Base-by-base conservation (phyloP, 2,797 vertebrate species). In the Cossypha heuglini region DNA sequence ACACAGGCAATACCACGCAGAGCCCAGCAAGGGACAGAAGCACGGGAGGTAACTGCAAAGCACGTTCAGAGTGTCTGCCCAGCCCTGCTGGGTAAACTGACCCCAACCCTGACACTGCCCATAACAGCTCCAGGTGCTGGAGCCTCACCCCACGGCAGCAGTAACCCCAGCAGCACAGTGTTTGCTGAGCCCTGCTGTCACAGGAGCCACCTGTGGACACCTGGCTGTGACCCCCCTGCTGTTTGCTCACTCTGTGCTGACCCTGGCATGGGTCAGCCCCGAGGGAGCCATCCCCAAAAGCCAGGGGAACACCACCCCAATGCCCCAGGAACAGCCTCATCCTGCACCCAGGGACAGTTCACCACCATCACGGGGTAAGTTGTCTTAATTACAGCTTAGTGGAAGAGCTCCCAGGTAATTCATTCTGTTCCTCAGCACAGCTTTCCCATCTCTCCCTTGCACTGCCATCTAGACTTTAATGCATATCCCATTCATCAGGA, bases 31-130 rank as follows among this genome's bases (percentile, higher is more conserved):
- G 82, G 61, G 57, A 68, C 52, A 42, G 48, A 74, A 86, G 76
- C 85, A 28, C 0, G 22, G 1, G 84, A 84, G 91, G 63, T 45
- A 46, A 78, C 64, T 71, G 81, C 76, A 40, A 74, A 77, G 79
- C 0, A 0, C 64, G 0, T 6, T 61, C 55, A 14, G 82, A 88
- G 52, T 6, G 0, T 43, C 81, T 71, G 93, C 91, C 84, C 84
- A 73, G 67, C 88, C 91, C 91, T 9, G 3, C 71, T 93, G 89
- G 86, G 79, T 81, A 88, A 94, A 83, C 79, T 66, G 79, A 83
- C 94, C 91, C 94, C 82, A 71, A 5, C 55, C 79, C 91, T 72
- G 61, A 45, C 42, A 31, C 0, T 24, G 85, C 85, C 82, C 26
- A 1, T 11, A 46, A 24, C 16, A 48, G 4, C 52, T 11, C 4